Base-by-base conservation (phyloP, 1,140 invertebrate species). In the Camponotus vicinus region DNA sequence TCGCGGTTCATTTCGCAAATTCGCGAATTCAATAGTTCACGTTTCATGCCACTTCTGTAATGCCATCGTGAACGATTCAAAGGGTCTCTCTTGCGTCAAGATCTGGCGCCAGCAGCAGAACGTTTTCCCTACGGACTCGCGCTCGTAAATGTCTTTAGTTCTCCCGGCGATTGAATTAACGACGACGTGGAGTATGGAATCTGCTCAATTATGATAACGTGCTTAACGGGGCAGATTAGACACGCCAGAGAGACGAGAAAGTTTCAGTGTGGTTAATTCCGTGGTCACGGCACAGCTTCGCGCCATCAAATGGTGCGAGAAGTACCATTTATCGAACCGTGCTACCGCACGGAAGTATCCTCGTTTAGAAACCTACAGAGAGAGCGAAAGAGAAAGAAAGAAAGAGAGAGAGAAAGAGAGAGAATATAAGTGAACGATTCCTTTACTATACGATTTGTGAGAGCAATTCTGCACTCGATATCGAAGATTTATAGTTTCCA, bases 131-230 rank as follows among this genome's bases (percentile, higher is more conserved):
- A 45, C 21, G 32, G 57, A 57, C 40, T 37, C 69, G 55, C 42
- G 32, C 52, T 18, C 55, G 69, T 83, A 83, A 83, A 83, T 83
- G 67, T 61, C 79, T 15, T 75, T 75, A 83, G 79, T 83, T 45
- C 78, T 42, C 40, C 3, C 42, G 55, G n/a, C 21, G 55, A 83
- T 83, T 83, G 59, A 75, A 83, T 83, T 83, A 83, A 83, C 69
- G 69, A 27, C 79, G 40, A 61, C 55, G 42, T 27, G 52, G 32
- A 75, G 40, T 75, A 83, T 83, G 69, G 57, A 75, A 83, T 83
- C 79, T 75, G 79, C 70, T 83, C 79, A 75, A 83, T 75, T 75
- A 83, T 83, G 79, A 83, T 83, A 75, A 83, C 69, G 79, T 42
- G 61, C 79, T 83, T 83, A 83, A 55, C 69, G 69, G 32, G 45